Evolutionary conservation across 2,113 vertebrate genomes (phyloP).

Genomic region (Sitta europaea): DNA sequence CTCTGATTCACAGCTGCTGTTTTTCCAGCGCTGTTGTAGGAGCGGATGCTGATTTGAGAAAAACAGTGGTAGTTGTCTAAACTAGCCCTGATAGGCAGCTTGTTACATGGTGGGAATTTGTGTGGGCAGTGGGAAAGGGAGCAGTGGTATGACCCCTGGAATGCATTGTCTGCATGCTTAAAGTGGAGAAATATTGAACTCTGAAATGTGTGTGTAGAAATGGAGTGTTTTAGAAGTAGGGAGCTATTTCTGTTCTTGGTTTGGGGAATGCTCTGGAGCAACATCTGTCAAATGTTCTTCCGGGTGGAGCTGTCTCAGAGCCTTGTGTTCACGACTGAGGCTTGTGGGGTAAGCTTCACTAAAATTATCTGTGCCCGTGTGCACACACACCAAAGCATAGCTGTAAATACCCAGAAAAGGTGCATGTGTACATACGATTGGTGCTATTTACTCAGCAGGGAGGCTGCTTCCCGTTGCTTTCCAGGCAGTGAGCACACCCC

Average conservation of each 20-base stretch:
- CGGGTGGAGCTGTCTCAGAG: background rate
- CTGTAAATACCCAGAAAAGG: no score
- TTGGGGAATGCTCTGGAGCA: background rate
- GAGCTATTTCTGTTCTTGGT: background rate
- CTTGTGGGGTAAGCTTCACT: background rate
- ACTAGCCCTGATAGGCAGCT: background rate
- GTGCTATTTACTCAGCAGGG: no score
- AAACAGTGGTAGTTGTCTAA: background rate
- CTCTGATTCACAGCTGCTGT: background rate
- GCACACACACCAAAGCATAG: fast-evolving
- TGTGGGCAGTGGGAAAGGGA: conserved; percentile 33
- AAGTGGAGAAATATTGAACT: background rate
- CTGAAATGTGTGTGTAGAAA: background rate
- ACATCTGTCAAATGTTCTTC: background rate
- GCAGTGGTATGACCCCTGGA: background rate
- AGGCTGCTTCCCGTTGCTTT: background rate
- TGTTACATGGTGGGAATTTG: background rate
- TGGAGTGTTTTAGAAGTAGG: background rate
- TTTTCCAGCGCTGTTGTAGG: fast-evolving
- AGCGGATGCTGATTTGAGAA: background rate
- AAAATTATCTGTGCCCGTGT: fast-evolving
- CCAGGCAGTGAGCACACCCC: background rate
- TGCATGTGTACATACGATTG: fast-evolving
- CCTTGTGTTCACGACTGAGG: background rate
- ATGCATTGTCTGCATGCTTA: background rate